phyloP scores from a whole-genome alignment of 1,140 invertebrate genomes.

The Drosophila ercepeae region DNA sequence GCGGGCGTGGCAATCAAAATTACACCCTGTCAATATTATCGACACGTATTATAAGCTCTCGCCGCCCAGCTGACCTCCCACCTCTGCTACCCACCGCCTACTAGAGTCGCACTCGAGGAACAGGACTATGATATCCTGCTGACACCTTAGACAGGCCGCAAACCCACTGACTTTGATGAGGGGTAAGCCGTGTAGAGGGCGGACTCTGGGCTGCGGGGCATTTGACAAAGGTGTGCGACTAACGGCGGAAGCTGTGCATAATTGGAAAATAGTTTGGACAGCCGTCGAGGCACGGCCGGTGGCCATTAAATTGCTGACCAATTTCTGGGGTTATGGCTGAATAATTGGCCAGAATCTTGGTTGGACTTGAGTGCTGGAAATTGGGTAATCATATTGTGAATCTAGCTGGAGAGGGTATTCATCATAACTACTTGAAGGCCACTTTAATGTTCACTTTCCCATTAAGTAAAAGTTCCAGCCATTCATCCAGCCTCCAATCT shows the following conservation, averaged over 20 bases:
- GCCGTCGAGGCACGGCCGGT: conserved; percentile 6
- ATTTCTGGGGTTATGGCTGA: conserved; percentile 9
- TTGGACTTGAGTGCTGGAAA: conserved; percentile 11
- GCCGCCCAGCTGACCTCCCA: not conserved
- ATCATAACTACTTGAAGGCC: conserved; percentile 27
- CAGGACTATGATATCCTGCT: conserved; percentile 59
- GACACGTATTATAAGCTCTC: conserved; percentile 50
- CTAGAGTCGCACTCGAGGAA: conserved; percentile 17
- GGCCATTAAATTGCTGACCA: conserved; percentile 46
- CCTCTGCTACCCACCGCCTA: conserved; percentile 5
- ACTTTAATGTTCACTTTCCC: conserved; percentile 59
- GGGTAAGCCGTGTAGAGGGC: conserved; percentile 17
- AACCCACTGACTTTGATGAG: conserved; percentile 62
- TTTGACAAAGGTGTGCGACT: conserved; percentile 42
- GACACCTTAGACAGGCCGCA: conserved; percentile 59
- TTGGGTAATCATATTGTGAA: conserved; percentile 26
- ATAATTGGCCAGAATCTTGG: conserved; percentile 34
- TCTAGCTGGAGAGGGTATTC: conserved; percentile 14
- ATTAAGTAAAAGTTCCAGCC: conserved; percentile 40
- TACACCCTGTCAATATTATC: conserved; percentile 71
- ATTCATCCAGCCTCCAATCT: conserved; percentile 3
- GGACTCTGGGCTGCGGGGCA: not conserved
- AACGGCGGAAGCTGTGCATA: conserved; percentile 63
- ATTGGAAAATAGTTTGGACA: conserved; percentile 67
- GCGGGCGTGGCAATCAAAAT: conserved; percentile 60